Conservation (phyloP, 2,888 invertebrate genomes). For the Lymantria monacha region DNA sequence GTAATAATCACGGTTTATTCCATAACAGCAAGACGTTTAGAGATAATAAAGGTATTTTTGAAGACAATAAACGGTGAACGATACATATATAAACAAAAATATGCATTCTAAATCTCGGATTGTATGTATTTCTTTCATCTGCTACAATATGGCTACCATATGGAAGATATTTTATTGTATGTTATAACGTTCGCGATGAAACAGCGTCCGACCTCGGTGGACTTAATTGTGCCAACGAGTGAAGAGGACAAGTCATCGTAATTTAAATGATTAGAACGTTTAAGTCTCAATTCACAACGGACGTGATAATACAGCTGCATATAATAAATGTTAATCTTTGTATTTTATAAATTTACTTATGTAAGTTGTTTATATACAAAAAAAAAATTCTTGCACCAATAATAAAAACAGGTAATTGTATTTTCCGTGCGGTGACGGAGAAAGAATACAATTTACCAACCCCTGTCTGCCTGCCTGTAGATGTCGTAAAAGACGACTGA, state of each 20-base stretch:
- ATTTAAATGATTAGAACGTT: constrained; percentile 65
- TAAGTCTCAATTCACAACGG: constrained; percentile 20
- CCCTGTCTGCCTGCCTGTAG: too few relatives aligned
- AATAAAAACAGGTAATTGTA: too few relatives aligned
- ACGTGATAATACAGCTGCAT: constrained; percentile 10
- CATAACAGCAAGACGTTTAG: too few relatives aligned
- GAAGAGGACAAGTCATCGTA: constrained; percentile 65
- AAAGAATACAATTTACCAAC: too few relatives aligned
- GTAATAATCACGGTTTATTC: too few relatives aligned
- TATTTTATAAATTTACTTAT: background rate
- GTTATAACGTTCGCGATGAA: constrained; percentile 66
- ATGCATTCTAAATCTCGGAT: constrained; percentile 6
- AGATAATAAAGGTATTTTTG: background rate
- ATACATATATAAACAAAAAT: background rate
- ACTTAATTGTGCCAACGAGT: constrained; percentile 69
- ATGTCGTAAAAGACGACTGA: too few relatives aligned
- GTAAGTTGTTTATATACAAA: too few relatives aligned
- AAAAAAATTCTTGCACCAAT: too few relatives aligned
- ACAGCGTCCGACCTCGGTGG: constrained; percentile 65
- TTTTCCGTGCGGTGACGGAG: too few relatives aligned
- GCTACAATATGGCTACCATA: constrained; percentile 38
- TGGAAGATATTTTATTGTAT: constrained; percentile 54
- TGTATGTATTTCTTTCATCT: constrained; percentile 11
- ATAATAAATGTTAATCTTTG: constrained; percentile 24
- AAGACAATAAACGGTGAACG: background rate